These are phyloP conservation scores for Apamea anceps DNA, from an alignment of 2,888 invertebrate species.

Conservation along the genomic window DNA sequence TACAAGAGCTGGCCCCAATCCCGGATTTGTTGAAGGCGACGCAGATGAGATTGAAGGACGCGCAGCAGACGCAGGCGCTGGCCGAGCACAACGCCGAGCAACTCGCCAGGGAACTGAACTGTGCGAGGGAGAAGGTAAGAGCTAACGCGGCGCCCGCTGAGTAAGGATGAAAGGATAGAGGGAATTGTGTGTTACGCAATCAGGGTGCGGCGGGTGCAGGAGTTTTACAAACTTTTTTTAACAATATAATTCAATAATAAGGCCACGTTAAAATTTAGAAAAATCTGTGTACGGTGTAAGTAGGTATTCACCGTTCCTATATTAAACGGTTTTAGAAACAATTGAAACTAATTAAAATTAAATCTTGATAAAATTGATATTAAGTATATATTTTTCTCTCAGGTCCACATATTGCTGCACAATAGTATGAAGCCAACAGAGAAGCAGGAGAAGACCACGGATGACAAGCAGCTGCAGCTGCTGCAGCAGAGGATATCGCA, in stretches of 20 bases:
- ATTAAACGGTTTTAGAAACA: not conserved
- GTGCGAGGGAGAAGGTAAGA: constrained; percentile 91
- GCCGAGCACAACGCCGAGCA: constrained; percentile 93
- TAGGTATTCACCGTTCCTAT: not conserved
- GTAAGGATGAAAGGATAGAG: not conserved
- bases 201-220: no score
- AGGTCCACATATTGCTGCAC: constrained; percentile 84
- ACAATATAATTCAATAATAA: not conserved
- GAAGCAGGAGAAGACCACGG: constrained; percentile 80
- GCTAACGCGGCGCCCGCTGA: no score
- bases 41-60: constrained; percentile 92
- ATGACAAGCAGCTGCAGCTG: constrained; percentile 86
- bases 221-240: not conserved
- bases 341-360: not conserved
- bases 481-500: constrained; percentile 87
- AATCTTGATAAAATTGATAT: not conserved
- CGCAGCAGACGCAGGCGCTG: constrained; percentile 92
- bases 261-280: not conserved
- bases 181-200: not conserved
- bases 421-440: constrained; percentile 79
- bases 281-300: not conserved
- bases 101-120: constrained; percentile 91
- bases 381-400: not conserved
- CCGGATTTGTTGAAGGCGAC: constrained; percentile 93
- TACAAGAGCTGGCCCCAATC: constrained; percentile 92